Conservation (phyloP, 2,113 vertebrate genomes). For the Numida meleagris region DNA sequence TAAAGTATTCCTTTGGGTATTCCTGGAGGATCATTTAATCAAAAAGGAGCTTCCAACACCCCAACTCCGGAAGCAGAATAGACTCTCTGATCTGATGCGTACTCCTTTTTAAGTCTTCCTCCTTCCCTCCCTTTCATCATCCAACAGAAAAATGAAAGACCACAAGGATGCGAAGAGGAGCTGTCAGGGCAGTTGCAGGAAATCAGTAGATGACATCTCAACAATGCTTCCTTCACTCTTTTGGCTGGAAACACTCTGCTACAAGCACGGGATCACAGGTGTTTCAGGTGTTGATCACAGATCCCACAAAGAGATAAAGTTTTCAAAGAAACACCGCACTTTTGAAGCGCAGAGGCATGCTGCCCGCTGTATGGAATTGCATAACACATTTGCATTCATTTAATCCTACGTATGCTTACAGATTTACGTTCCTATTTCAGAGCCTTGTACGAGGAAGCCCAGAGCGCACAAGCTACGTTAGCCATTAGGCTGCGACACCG, state of each 20-base stretch:
- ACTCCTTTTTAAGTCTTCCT: not conserved
- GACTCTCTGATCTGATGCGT: not conserved
- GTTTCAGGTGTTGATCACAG: slow-evolving; percentile 22
- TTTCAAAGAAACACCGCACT: slow-evolving; percentile 24
- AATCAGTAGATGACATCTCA: not conserved
- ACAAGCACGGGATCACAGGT: slow-evolving; percentile 48
- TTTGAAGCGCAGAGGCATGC: slow-evolving; percentile 33
- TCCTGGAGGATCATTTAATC: not conserved
- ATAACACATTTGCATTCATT: slow-evolving; percentile 12
- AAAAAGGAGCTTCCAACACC: not conserved
- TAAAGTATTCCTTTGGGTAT: slow-evolving; percentile 33
- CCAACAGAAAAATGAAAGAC: rapidly evolving
- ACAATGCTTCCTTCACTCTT: not conserved
- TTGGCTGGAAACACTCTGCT: slow-evolving; percentile 21
- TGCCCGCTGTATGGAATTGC: not conserved
- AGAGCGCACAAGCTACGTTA: rapidly evolving
- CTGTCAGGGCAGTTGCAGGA: slow-evolving; percentile 13
- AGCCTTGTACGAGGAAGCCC: not conserved
- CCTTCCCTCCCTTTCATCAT: slow-evolving; percentile 10
- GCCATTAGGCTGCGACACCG: not conserved
- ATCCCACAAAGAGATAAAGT: slow-evolving; percentile 49
- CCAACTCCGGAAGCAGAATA: not conserved
- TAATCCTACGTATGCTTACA: not conserved
- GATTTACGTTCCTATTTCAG: not conserved
- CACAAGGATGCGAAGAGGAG: not conserved